Base-by-base conservation (phyloP, 2,113 vertebrate genomes). In the Corythornis vintsioides region DNA sequence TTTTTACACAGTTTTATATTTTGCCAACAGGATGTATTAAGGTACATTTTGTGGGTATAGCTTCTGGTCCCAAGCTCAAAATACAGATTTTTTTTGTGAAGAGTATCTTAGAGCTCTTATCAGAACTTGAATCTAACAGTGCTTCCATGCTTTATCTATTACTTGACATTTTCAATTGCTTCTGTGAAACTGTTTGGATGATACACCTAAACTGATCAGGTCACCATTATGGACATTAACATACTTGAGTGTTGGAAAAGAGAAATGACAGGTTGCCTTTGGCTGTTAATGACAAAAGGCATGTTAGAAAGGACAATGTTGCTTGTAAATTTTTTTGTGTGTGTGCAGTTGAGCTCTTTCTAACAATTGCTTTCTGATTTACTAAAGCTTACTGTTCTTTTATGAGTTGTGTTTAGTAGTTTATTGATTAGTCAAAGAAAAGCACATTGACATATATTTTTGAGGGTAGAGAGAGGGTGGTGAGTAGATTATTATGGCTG, bases 241-340 rank as follows among this genome's bases (percentile, higher is more conserved):
- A 94, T 96, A 89, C 75, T 86, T 8, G 11, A 79, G 95, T 79
- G 88, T 90, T 87, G 89, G 92, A 91, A 96, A 96, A 94, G 88
- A 92, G 56, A 78, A 92, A 67, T 86, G 93, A 43, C 64, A 79
- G 64, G 55, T 15, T 40, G 81, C 72, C 61, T 77, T 67, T 84
- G 83, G 86, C 80, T 92, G 67, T 40, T 95, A 95, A 95, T 88
- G 85, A 95, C 90, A 96, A 95, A 97, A 97, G 50, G 64, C 48
- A 76, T 81, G 66, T 94, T 90, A 88, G 93, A 94, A 94, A 94
- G 77, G 77, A 95, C 85, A 93, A 72, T 2, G 28, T 64, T 95
- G 29, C 84, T 91, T 79, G 28, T 73, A 42, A 92, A 50, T 29
- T 35, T 19, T 11, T 63, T 10, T 43, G 11, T 82, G 63, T 90